A percentile compares a stretch with the other conserved stretches of the same genome.
Conservation (phyloP, 1,140 invertebrate genomes). For the Penaeus indicus region DNA sequence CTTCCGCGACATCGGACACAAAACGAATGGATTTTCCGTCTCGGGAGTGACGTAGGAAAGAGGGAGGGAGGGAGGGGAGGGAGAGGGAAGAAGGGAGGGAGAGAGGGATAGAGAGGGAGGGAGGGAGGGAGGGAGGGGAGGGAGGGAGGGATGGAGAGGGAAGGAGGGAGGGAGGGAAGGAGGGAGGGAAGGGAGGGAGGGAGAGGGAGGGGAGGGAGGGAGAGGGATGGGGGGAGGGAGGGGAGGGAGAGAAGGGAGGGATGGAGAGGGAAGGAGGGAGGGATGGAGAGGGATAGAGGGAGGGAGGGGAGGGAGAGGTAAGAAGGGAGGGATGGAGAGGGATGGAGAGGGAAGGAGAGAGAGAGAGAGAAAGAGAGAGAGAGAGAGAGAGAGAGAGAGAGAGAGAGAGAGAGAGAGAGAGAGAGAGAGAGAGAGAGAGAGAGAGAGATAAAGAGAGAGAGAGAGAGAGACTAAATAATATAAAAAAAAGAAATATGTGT, state of each 20-base stretch:
- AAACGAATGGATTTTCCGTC: too few relatives aligned
- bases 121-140: too few relatives aligned
- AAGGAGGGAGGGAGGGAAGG: neutral
- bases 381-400: slow-evolving; percentile 7
- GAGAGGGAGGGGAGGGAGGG: slow-evolving; percentile 8
- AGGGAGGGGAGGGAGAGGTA: too few relatives aligned
- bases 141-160: neutral
- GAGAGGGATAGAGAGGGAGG: too few relatives aligned
- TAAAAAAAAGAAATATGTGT: neutral
- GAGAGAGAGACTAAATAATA: neutral
- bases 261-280: neutral
- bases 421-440: neutral
- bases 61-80: too few relatives aligned
- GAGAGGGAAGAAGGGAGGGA: too few relatives aligned
- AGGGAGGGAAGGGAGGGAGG: neutral
- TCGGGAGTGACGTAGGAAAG: too few relatives aligned
- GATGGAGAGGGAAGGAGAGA: neutral
- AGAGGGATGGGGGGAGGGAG: neutral
- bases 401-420: slow-evolving; percentile 2
- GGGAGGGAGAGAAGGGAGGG: neutral
- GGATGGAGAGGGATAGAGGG: neutral
- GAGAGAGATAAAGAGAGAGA: neutral
- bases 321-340: neutral
- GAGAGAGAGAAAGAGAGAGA: neutral
- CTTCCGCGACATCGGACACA: too few relatives aligned